A percentile compares a stretch with the other conserved stretches of the same genome.
Conservation (phyloP, 2,888 invertebrate species). For the Troides aeacus region DNA sequence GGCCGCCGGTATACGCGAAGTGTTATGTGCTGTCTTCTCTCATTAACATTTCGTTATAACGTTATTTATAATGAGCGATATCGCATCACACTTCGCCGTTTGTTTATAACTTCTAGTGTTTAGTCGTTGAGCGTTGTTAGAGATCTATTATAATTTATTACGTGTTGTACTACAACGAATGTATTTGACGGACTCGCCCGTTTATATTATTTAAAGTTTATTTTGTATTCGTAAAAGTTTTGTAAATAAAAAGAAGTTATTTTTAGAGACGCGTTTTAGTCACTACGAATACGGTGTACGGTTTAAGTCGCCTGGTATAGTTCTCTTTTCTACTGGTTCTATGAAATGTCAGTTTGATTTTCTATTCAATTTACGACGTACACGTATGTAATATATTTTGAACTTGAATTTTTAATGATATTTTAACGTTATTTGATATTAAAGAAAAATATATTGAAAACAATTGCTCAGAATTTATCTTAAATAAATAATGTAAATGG, state of each 20-base stretch:
- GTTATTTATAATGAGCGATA: constrained; percentile 31
- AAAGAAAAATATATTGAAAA: constrained; percentile 11
- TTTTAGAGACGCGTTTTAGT: constrained; percentile 44
- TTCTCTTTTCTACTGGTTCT: no score
- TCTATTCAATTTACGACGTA: no score
- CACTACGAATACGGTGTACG: constrained; percentile 46
- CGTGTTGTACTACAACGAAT: constrained; percentile 70
- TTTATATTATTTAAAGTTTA: constrained; percentile 46
- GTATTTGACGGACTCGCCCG: constrained; percentile 44
- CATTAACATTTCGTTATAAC: constrained; percentile 9
- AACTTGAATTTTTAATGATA: constrained; percentile 15
- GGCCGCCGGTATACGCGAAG: constrained; percentile 17
- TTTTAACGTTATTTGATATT: constrained; percentile 20
- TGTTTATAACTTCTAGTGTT: constrained; percentile 48
- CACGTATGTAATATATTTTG: background rate
- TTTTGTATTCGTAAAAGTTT: constrained; percentile 36
- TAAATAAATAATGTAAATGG: constrained; percentile 40
- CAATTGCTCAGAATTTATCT: constrained; percentile 35
- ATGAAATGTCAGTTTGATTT: no score
- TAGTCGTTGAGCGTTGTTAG: constrained; percentile 75
- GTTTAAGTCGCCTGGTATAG: constrained; percentile 14
- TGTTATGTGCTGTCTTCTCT: constrained; percentile 17
- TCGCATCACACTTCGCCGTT: constrained; percentile 42
- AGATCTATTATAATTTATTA: constrained; percentile 70
- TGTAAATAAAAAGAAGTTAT: constrained; percentile 54